Base-by-base conservation (phyloP, 2,888 invertebrate genomes). In the Lepidocyrtinus sp. region DNA sequence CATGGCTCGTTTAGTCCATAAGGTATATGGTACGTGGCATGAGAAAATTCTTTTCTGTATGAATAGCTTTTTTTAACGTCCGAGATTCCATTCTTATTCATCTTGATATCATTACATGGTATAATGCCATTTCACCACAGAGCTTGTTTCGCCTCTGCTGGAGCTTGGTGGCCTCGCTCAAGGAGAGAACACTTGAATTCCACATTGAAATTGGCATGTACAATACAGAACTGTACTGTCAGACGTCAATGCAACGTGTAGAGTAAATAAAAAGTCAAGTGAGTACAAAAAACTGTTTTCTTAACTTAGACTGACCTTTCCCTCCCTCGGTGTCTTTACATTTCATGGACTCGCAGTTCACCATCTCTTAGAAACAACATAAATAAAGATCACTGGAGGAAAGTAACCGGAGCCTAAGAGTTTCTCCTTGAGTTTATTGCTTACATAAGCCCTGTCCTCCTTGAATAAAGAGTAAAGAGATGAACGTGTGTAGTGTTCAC, bases 221-320 rank as follows among this genome's bases (percentile, higher is more conserved):
- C 72, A 68, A 72, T 64, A 71, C 67, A 50, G 72, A 77, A 77
- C 36, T 36, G n/a, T n/a, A 55, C 27, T 59, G 73, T 45, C 63
- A 78, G 73, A 68, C 73, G 73, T 77, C 77, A 78, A 36, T 36
- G 36, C 12, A 36, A 36, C 68, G 71, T 77, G 61, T 59, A 72
- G 64, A 71, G 72, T 77, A 71, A 72, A 70, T 72, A 77, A 46
- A 72, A 71, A 77, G 77, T 77, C 77, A 77, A 63, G 61, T 45
- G 46, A 46, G 46, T 24, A 15, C 46, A n/a, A n/a, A n/a, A 22
- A 63, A 46, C 46, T 25, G 9, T 45, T 45, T 46, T 45, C 50
- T 64, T 64, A 73, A 73, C 63, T 50, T 63, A 19, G 72, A 19
- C 72, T 62, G 63, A 36, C 36, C 36, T 36, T n/a, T n/a, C n/a